Percentiles rank a stretch among this genome's conserved stretches.
phyloP scores from a whole-genome alignment of 2,888 invertebrate genomes.

The Mesorhabditis spiculigera region DNA sequence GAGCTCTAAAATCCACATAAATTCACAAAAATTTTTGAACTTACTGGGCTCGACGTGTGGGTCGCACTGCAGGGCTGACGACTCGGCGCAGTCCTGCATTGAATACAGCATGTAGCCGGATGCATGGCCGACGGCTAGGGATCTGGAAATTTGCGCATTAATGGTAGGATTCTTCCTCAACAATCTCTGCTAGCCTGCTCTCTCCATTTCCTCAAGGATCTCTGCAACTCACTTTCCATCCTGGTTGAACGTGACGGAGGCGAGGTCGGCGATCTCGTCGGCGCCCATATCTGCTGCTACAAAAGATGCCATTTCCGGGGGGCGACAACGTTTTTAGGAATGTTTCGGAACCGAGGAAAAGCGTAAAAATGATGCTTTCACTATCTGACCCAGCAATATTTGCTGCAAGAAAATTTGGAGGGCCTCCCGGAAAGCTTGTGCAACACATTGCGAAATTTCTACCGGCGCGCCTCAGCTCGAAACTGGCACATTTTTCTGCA shows the following conservation, averaged over 20 bases:
- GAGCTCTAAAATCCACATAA: constrained; percentile 9
- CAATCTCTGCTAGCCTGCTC: no score
- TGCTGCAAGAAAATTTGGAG: no score
- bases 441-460: no score
- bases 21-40: background rate
- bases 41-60: constrained; percentile 20
- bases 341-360: no score
- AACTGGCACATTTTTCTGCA: no score
- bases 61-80: constrained; percentile 21
- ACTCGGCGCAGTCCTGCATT: constrained; percentile 66
- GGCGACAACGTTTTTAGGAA: no score
- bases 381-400: no score
- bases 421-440: no score
- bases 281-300: background rate
- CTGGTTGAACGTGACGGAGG: constrained; percentile 94
- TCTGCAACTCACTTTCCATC: constrained; percentile 84
- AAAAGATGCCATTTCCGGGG: no score
- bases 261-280: constrained; percentile 67
- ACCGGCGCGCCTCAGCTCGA: no score
- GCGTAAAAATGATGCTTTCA: no score
- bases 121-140: constrained; percentile 86
- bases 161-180: background rate
- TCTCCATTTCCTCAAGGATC: no score
- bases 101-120: constrained; percentile 85
- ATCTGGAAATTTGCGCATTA: constrained; percentile 61